Base-by-base conservation (phyloP, 2,113 vertebrate species). In the Tichodroma muraria region DNA sequence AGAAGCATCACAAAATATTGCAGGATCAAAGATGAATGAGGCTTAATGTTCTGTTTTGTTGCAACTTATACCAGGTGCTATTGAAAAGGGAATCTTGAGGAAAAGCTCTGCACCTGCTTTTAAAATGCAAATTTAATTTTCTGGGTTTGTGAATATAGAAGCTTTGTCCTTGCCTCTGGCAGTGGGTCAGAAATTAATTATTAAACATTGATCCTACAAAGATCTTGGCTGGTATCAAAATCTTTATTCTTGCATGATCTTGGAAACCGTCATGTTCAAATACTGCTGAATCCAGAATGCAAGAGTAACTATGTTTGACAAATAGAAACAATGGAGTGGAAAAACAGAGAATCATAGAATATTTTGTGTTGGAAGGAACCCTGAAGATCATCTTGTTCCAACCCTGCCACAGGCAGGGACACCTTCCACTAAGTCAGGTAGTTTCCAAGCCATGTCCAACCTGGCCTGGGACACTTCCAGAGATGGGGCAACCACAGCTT, bases 11-110 rank as follows among this genome's bases (percentile, higher is more conserved):
- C 96, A 97, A 54, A 95, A 96, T 69, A 96, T 94, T 93, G 50
- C 96, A 49, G 90, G 93, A 77, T 97, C 96, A 89, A 98, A 93
- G 95, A 98, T 98, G 56, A 98, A 94, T 31, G 94, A 98, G 98
- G 98, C 98, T 90, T 66, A 90, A 54, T 70, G 56, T 68, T 70
- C 52, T 59, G 31, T 19, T 84, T 94, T 88, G 24, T 40, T 63
- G n/a, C 45, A 76, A 6, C 5, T 77, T 90, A 20, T 3, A 59
- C 27, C 15, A 14, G 64, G 14, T 44, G 7, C 31, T 59, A 5
- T 8, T 10, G 66, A n/a, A 88, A 89, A 77, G 7, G 14, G 69
- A 89, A 28, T 7, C 17, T 50, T 40, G 45, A 60, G 44, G 20
- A 54, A 85, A 18, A 70, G 27, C 47, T 64, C 15, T 78, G 35